Conservation (phyloP, 2,888 invertebrate genomes). For the Myopa testacea region DNA sequence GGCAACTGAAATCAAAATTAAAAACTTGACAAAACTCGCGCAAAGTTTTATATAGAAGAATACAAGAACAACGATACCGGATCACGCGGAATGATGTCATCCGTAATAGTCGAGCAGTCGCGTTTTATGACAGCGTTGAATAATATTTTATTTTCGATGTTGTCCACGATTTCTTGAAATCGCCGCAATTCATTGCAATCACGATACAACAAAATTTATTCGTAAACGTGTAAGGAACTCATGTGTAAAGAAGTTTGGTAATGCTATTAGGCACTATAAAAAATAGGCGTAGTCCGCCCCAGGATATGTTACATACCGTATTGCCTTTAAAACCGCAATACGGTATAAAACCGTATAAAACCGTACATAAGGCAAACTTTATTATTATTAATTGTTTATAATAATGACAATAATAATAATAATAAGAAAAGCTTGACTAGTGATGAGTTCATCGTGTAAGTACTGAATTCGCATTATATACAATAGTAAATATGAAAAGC, state of each 20-base stretch:
- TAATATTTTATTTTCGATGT: neutral
- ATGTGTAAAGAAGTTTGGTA: too few relatives aligned
- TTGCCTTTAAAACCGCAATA: too few relatives aligned
- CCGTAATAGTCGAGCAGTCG: slow-evolving; percentile 5
- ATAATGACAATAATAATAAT: too few relatives aligned
- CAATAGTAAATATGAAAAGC: too few relatives aligned
- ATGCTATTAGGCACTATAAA: neutral
- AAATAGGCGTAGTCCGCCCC: neutral
- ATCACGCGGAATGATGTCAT: slow-evolving; percentile 2
- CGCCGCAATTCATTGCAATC: too few relatives aligned
- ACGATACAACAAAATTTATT: too few relatives aligned
- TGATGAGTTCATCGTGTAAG: too few relatives aligned
- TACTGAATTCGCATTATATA: too few relatives aligned
- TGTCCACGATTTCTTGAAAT: neutral
- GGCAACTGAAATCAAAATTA: neutral
- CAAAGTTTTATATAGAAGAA: neutral
- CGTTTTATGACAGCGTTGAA: slow-evolving; percentile 2
- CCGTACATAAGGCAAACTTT: neutral
- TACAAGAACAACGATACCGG: slow-evolving; percentile 3
- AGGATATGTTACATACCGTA: too few relatives aligned
- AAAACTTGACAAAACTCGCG: neutral
- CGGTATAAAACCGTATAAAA: too few relatives aligned
- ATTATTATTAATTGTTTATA: neutral
- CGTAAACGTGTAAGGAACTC: too few relatives aligned
- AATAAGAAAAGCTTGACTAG: too few relatives aligned